Evolutionary conservation across 2,113 vertebrate genomes (phyloP).

Genomic region (Genyomyrus donnyi): DNA sequence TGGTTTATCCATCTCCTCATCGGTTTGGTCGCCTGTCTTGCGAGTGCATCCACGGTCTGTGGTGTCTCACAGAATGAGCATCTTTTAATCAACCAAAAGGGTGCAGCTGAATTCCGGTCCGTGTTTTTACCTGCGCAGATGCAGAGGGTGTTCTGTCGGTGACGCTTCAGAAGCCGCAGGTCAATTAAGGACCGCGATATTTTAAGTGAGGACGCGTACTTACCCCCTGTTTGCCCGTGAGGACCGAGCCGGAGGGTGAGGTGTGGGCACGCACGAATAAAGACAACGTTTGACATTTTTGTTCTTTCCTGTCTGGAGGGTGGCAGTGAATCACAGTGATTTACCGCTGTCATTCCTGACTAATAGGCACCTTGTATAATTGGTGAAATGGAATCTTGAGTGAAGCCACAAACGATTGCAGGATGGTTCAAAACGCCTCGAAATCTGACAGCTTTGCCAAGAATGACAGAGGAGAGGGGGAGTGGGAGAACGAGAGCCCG

Average conservation of each 20-base stretch:
- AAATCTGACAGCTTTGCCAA: not conserved
- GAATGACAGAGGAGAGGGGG: not conserved
- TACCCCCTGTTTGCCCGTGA: not conserved
- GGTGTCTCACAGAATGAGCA: not conserved
- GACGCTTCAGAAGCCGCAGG: not conserved
- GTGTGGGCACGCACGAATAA: not conserved
- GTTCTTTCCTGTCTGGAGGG: conserved; percentile 7
- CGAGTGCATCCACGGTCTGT: conserved; percentile 29
- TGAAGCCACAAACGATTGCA: not conserved
- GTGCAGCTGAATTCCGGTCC: not conserved
- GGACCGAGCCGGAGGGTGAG: not conserved
- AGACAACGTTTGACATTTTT: conserved; percentile 10
- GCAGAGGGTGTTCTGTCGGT: not conserved
- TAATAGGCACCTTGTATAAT: conserved; percentile 11
- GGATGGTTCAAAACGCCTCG: not conserved
- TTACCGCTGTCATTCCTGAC: conserved; percentile 18
- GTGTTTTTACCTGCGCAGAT: not conserved
- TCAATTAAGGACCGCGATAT: not conserved
- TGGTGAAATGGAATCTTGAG: conserved; percentile 17
- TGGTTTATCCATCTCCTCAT: conserved; percentile 10
- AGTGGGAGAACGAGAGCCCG: not conserved
- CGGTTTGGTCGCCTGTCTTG: conserved; percentile 14
- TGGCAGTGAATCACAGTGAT: conserved; percentile 2
- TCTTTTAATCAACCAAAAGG: not conserved
- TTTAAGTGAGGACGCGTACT: not conserved